Base-by-base conservation (phyloP, 2,888 invertebrate genomes). In the Dugesia japonica region DNA sequence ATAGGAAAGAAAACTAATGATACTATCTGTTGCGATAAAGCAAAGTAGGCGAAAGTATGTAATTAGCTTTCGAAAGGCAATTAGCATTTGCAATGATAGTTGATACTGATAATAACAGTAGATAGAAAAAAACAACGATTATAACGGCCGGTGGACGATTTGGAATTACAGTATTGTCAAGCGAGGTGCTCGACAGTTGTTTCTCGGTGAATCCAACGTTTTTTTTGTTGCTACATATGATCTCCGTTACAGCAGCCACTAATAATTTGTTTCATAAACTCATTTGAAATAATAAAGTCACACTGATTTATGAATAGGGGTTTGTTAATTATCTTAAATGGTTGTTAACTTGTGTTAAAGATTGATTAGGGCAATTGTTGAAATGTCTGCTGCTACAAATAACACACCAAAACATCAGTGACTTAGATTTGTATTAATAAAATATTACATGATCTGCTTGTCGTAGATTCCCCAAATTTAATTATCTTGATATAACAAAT, bases 1-100 rank as follows among this genome's bases (percentile, higher is more conserved):
- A n/a, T 56, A 56, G 56, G 56, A 56, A 56, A 56, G 56, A n/a
- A 56, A 56, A 56, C 56, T 56, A 56, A 56, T 56, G 56, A 56
- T 56, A 56, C 56, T 56, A 56, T 56, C 56, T 56, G 56, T 56
- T 56, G 56, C 56, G 23, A 56, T 56, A 56, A 13, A 56, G 23
- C 56, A 56, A 56, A 56, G 56, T 56, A 56, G 56, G 56, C 56
- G 56, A 56, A 56, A 56, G 56, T 56, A 56, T 56, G 56, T 56
- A 56, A 56, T 56, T 56, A 56, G 56, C 56, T 56, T 56, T 56
- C 56, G 56, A 56, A 56, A 56, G 56, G 56, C 56, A 56, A 56
- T 56, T 56, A 56, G 56, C 56, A 56, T 56, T 56, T 23, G 4
- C 20, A 56, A n/a, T n/a, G n/a, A 56, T 56, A 56, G 56, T 56